phyloP scores from a whole-genome alignment of 1,140 invertebrate species.

The Hirudo medicinalis region DNA sequence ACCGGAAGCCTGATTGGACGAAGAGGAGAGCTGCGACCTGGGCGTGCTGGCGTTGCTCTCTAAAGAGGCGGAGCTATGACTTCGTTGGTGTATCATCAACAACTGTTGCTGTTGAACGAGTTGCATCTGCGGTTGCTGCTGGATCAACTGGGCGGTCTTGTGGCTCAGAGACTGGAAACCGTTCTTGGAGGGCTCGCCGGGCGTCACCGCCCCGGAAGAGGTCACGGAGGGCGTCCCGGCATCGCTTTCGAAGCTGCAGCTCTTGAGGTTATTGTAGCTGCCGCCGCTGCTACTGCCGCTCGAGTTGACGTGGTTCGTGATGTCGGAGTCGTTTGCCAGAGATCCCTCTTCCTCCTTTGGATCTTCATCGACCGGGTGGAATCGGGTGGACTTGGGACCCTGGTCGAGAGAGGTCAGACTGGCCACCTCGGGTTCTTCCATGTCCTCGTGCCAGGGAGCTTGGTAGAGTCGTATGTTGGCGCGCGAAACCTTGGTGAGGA shows the following conservation, averaged over 20 bases:
- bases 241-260: slow-evolving; percentile 32
- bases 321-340: slow-evolving; percentile 28
- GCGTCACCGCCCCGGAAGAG: slow-evolving; percentile 4
- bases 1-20: neutral
- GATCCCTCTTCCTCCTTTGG: neutral
- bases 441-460: slow-evolving; percentile 87
- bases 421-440: slow-evolving; percentile 52
- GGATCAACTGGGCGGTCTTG: neutral
- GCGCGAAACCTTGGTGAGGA: slow-evolving; percentile 51
- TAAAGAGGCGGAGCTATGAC: slow-evolving; percentile 37
- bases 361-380: slow-evolving; percentile 57
- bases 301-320: slow-evolving; percentile 33
- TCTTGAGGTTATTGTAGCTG: slow-evolving; percentile 24
- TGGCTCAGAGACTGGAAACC: neutral
- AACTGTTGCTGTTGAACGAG: slow-evolving; percentile 25
- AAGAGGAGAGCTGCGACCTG: slow-evolving; percentile 50
- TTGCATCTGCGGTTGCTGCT: neutral
- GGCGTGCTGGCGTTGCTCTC: slow-evolving; percentile 39
- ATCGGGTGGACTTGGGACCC: neutral
- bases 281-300: slow-evolving; percentile 44
- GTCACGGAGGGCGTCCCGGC: neutral
- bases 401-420: slow-evolving; percentile 15
- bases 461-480: slow-evolving; percentile 74
- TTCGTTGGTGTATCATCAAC: slow-evolving; percentile 35
- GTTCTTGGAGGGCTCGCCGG: neutral